Base-by-base conservation (phyloP, 2,113 vertebrate species). In the Semnopithecus entellus region DNA sequence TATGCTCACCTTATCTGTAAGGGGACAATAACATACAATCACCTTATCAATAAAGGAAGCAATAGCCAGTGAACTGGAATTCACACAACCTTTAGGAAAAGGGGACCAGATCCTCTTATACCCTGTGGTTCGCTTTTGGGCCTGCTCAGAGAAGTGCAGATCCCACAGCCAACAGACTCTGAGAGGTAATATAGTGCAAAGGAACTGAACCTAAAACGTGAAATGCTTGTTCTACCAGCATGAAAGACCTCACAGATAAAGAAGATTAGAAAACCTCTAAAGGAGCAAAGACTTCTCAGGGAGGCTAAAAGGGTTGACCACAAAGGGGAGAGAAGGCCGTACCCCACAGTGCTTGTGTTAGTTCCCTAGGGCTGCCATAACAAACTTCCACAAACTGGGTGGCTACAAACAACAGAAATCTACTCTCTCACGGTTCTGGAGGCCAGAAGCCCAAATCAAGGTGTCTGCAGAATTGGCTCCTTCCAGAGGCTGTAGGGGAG, bases 211-310 rank as follows among this genome's bases (percentile, higher is more conserved):
- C 40, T 25, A 83, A 88, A 85, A 20, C 32, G 70, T 57, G 38
- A 73, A 88, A 81, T 17, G 57, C 68, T 90, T 55, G 20, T 43
- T 92, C 80, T 75, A 11, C 8, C 59, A 66, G 40, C 45, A 17
- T 45, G 20, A 61, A 85, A 80, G 55, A 40, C 5, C 61, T 90
- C 32, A 35, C 9, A 66, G 82, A 87, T 30, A 97, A 87, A 38
- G 45, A 50, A 52, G 88, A 79, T 38, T 20, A 4, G 30, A 23
- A 64, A 73, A 43, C 22, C 30, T 80, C 50, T 86, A 30, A 73
- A 86, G 83, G 73, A 57, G 52, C 57, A 85, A 92, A 95, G 80
- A 35, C 35, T 23, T 17, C 38, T 76, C 52, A 80, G 22, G 35
- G n/a, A 61, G 22, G 23, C 50, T 43, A 70, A 57, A 17, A 7